Evolutionary conservation across 2,113 vertebrate genomes (phyloP), one percentile per base, ranked within the genome.

Genomic region (Chamaetylas fuelleborni): DNA sequence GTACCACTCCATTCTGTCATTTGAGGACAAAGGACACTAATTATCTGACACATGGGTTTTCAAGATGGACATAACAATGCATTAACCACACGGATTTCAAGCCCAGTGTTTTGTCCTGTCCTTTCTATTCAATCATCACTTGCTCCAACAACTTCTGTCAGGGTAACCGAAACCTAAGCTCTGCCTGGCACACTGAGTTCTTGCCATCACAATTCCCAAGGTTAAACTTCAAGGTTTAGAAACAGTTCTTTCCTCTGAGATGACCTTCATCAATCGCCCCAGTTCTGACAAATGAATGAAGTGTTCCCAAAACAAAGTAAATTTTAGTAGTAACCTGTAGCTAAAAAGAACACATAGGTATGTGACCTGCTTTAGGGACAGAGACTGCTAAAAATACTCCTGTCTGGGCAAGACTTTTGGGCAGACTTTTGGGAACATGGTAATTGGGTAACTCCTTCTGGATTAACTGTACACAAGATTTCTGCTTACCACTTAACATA

Each of bases 221-320:
- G 93, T 90, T 95, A 81, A 86, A 73, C 72, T 25, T 90, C 64
- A 88, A 90, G 71, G 79, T 90, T 95, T 95, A 81, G 89, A 83
- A 94, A 80, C 72, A 81, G 29, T 33, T 81, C 56, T 83, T 38
- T 57, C 57, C 38, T 83, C 72, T 2, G 4, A 88, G 51, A 82
- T 72, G 93, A 94, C 93, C 95, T 94, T 95, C 56, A 0, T 18
- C 40, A 73, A 40, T 22, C 1, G 79, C 40, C 85, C 94, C 88
- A 95, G 82, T 96, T 96, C 69, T 53, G 38, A 88, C 67, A 90
- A 94, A 88, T 90, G 76, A 95, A 95, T 93, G 91, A 92, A 96
- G 50, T 64, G 79, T 90, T 95, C 90, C 60, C 79, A 93, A 96
- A 96, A 94, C 87, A 94, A 95, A 88, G 74, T 22, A 90, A 53